phyloP scores from a whole-genome alignment of 2,888 invertebrate genomes.

The Sphaerophoria taeniata region DNA sequence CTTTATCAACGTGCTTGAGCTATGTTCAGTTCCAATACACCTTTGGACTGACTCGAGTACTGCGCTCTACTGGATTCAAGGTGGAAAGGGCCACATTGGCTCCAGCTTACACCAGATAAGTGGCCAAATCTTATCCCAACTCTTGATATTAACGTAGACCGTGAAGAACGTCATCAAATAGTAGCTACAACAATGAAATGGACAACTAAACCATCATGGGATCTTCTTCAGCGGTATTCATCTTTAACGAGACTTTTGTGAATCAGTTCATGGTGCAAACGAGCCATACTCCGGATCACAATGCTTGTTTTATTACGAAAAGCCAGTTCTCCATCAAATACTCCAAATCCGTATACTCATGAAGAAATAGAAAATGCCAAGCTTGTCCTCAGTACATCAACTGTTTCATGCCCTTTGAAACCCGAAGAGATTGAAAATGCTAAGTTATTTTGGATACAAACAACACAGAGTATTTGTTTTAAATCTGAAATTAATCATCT shows the following conservation, averaged over 20 bases:
- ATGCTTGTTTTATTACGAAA: too few relatives aligned
- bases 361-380: conserved; percentile 19
- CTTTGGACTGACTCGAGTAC: conserved; percentile 38
- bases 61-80: conserved; percentile 24
- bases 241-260: conserved; percentile 24
- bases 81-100: conserved; percentile 45
- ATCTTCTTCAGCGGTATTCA: conserved; percentile 35
- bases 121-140: conserved; percentile 23
- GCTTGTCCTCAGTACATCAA: background rate
- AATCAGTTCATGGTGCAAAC: conserved; percentile 40
- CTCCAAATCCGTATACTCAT: background rate
- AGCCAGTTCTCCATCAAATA: too few relatives aligned
- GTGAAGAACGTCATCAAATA: conserved; percentile 25
- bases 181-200: conserved; percentile 1
- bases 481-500: conserved; percentile 23
- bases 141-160: background rate
- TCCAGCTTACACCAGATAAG: conserved; percentile 6
- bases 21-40: conserved; percentile 16
- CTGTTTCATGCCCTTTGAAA: background rate
- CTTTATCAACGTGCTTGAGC: background rate
- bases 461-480: conserved; percentile 9
- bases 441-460: conserved; percentile 40
- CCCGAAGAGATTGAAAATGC: conserved; percentile 32
- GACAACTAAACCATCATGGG: background rate
- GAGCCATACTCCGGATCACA: background rate